phyloP scores from a whole-genome alignment of 1,140 invertebrate genomes.

The Bilobella aurantiaca region DNA sequence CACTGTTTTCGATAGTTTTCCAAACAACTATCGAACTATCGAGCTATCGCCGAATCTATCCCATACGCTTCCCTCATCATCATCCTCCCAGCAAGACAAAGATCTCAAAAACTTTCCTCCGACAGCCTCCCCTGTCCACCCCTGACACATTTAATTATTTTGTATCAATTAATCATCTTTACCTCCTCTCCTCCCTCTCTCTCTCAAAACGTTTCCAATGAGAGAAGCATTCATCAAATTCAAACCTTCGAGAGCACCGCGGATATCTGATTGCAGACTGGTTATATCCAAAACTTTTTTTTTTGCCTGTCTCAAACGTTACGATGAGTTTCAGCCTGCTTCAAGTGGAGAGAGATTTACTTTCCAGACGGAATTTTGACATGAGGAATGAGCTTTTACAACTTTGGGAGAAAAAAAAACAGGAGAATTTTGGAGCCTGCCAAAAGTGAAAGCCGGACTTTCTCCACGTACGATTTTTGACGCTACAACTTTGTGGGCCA shows the following conservation, averaged over 20 bases:
- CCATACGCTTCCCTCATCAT: no score
- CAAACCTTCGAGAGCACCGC: slow-evolving; percentile 6
- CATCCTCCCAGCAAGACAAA: no score
- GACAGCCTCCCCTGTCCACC: neutral
- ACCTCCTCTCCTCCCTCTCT: neutral
- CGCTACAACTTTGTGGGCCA: neutral
- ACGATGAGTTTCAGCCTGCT: neutral
- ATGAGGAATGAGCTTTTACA: slow-evolving; percentile 8
- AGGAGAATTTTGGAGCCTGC: neutral
- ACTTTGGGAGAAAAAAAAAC: neutral
- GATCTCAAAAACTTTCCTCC: no score
- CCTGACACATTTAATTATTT: slow-evolving; percentile 21
- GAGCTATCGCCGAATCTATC: no score
- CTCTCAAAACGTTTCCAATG: no score
- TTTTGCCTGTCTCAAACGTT: no score
- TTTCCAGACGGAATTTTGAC: neutral
- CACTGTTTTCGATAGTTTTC: no score
- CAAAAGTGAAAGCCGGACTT: neutral
- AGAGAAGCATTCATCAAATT: slow-evolving; percentile 20
- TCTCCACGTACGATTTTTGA: no score
- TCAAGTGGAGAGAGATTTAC: neutral
- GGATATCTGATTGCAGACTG: neutral
- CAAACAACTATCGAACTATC: no score
- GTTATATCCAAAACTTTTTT: no score
- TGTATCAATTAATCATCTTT: slow-evolving; percentile 18